Conservation (phyloP, 2,888 invertebrate genomes). For the Lasius fuliginosus region DNA sequence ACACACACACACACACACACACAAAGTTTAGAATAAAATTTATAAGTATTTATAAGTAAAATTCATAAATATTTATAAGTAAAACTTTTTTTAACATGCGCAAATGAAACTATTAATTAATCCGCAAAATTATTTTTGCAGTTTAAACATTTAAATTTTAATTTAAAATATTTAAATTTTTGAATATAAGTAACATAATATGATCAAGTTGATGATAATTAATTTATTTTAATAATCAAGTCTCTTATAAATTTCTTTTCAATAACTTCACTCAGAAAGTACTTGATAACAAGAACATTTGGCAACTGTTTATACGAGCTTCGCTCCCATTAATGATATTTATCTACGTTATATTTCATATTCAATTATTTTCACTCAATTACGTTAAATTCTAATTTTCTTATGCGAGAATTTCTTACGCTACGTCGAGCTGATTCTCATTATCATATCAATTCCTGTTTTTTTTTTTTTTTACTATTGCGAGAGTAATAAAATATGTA, state of each 20-base stretch:
- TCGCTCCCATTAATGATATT: conserved; percentile 21
- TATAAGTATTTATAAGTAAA: background rate
- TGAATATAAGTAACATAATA: background rate
- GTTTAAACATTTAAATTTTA: background rate
- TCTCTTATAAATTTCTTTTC: conserved; percentile 7
- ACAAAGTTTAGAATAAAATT: conserved; percentile 12
- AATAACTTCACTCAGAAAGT: background rate
- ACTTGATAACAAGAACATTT: conserved; percentile 28
- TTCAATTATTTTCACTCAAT: conserved; percentile 36
- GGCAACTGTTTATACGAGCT: conserved; percentile 8
- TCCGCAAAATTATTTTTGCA: background rate
- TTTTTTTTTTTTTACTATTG: conserved; percentile 32
- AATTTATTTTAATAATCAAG: conserved; percentile 15
- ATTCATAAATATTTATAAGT: background rate
- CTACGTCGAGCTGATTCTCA: conserved; percentile 12
- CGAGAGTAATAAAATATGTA: background rate
- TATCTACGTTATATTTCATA: conserved; percentile 24
- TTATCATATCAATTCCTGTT: conserved; percentile 19
- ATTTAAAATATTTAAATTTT: conserved; percentile 7
- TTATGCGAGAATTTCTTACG: background rate
- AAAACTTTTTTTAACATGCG: background rate
- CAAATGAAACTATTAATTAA: conserved; percentile 4
- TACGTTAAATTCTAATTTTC: conserved; percentile 13
- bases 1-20: no score
- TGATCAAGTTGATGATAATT: background rate